Percentiles rank a stretch among this genome's conserved stretches.
Evolutionary conservation across 2,113 vertebrate species (phyloP).

Genomic region (Echinops telfairi): DNA sequence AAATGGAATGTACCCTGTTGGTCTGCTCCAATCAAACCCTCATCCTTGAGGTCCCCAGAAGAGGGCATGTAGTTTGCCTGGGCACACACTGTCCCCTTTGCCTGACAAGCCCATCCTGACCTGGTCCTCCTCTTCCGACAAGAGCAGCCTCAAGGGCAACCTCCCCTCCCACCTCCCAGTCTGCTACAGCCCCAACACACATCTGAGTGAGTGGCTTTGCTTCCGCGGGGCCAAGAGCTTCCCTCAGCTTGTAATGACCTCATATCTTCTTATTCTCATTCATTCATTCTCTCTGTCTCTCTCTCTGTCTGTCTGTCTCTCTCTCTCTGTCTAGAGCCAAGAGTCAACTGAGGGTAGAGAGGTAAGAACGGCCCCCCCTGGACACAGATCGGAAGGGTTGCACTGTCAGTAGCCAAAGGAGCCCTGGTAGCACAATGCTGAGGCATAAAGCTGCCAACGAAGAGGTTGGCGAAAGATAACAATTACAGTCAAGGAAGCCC

Average conservation of each 20-base stretch:
- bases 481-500: neutral
- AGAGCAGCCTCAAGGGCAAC: neutral
- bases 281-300: neutral
- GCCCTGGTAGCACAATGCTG: neutral
- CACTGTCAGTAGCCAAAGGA: neutral
- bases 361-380: neutral
- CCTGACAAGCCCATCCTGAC: neutral
- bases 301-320: neutral
- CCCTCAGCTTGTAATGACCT: neutral
- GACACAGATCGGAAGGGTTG: neutral
- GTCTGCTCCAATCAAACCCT: slow-evolving; percentile 34
- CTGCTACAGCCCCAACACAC: neutral
- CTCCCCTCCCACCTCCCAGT: neutral
- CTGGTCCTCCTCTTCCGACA: neutral
- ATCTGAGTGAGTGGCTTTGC: neutral
- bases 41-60: slow-evolving; percentile 2
- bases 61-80: neutral
- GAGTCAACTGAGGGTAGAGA: neutral
- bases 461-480: neutral
- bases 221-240: neutral
- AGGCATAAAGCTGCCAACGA: neutral
- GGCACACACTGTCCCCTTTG: neutral
- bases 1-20: slow-evolving; percentile 1
- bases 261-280: neutral
- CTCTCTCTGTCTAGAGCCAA: neutral